Conservation (phyloP, 2,888 invertebrate genomes). For the Lottia gigantea region DNA sequence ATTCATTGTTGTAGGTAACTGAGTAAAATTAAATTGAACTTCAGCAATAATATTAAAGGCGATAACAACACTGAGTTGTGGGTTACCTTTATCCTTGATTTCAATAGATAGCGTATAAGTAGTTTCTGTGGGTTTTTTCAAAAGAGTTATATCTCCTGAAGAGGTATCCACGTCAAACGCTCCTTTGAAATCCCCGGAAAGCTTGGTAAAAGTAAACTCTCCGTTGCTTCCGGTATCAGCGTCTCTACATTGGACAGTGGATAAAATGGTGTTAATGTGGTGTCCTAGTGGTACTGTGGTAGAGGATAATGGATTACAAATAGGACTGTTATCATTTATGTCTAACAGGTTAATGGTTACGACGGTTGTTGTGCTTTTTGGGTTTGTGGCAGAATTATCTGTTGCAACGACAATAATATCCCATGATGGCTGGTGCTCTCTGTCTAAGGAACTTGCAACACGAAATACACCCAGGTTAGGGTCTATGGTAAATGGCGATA, state of each 20-base stretch:
- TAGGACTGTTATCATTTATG: constrained; percentile 45
- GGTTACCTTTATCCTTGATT: constrained; percentile 37
- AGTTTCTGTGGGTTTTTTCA: constrained; percentile 18
- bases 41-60: constrained; percentile 32
- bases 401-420: constrained; percentile 29
- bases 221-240: constrained; percentile 37
- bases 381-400: constrained; percentile 31
- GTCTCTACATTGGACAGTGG: constrained; percentile 33
- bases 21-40: constrained; percentile 4
- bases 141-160: constrained; percentile 30
- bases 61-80: constrained; percentile 31
- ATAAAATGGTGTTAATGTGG: constrained; percentile 23
- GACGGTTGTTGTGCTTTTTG: constrained; percentile 27
- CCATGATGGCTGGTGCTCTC: constrained; percentile 32
- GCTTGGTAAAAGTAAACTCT: constrained; percentile 29
- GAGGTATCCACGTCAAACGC: constrained; percentile 30
- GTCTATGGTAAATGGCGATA: constrained; percentile 19
- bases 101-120: constrained; percentile 32
- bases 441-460: constrained; percentile 34
- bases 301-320: constrained; percentile 31
- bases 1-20: neutral
- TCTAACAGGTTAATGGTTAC: constrained; percentile 37
- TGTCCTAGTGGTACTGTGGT: constrained; percentile 31
- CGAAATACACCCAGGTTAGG: constrained; percentile 30
- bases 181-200: constrained; percentile 28